Base-by-base conservation (phyloP, 2,888 invertebrate species). In the Calephelis perditalis region DNA sequence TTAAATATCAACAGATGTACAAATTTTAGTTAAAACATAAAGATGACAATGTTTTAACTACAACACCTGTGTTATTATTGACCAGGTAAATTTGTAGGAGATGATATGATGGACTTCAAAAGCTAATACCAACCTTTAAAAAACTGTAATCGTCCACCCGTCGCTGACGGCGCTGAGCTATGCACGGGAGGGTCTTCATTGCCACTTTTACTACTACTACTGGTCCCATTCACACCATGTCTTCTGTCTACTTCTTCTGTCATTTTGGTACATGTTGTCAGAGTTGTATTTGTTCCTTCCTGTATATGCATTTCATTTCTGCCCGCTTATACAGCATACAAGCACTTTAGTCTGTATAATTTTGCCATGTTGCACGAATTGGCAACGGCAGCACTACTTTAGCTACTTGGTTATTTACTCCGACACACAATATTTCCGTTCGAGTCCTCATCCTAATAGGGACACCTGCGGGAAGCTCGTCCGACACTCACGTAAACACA, bases 81-180 rank as follows among this genome's bases (percentile, higher is more conserved):
- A 40, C 40, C 8, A 40, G 6, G 6, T 40, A 40, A 40, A 40
- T 40, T 7, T 40, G 40, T 40, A 40, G 5, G 40, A 40, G 40
- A 8, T 8, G 6, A 40, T 40, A 7, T 40, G 40, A 40, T 2
- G 7, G 1, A 40, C 26, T 26, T 26, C 3, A 26, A 4, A 26
- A 7, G 1, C 6, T 10, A 52, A 52, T 64, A 84, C 82, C 78
- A 77, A 94, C 94, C 94, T 92, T 95, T 95, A 82, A 95, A 95
- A 86, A 95, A 95, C 82, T 95, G 95, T 71, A 95, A 93, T 74
- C 95, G 92, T 77, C 95, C 95, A 72, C 95, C 95, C 79, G 93
- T 92, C 67, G 90, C 77, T 74, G 81, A 74, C 76, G 84, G 76
- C 72, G 85, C 74, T 69, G 89, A 77, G 74, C 75, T 82, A 71